Base-by-base conservation (phyloP, 2,797 vertebrate species). In the Rhincodon typus region DNA sequence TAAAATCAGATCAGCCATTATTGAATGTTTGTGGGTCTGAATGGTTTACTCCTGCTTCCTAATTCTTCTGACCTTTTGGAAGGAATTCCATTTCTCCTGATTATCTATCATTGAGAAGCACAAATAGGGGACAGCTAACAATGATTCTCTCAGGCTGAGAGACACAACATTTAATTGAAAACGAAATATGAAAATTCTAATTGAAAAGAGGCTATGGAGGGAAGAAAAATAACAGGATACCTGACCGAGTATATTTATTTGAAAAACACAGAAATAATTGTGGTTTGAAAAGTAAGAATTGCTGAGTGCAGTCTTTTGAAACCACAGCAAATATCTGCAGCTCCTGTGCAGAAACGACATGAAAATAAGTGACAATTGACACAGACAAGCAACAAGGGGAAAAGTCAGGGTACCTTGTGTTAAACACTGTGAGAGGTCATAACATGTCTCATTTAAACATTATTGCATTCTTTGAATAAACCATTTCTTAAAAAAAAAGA, bases 251-350 rank as follows among this genome's bases (percentile, higher is more conserved):
- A 38, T 84, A 42, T 84, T 90, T 66, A 62, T 30, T 34, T 62
- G n/a, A 66, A 42, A 23, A 13, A 69, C 21, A 42, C 62, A 42
- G 69, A 93, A 67, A 42, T n/a, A 42, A 69, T 42, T 93, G 90
- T 10, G 34, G 42, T 69, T 69, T 93, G 62, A 67, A 42, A 42
- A 23, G 57, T 62, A n/a, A 93, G 42, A 66, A 21, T 69, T 93
- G 90, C 62, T 93, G 62, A 93, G 90, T 93, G 10, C 66, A 69
- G 38, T 13, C n/a, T 93, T 69, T 93, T 69, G n/a, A 93, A 93
- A 93, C 90, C 90, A 23, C 90, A 88, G 86, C 46, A 50, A 53
- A 62, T 62, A 34, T 13, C 50, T 27, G 15, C 50, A 67, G 62
- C 62, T 38, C 25, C 69, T 42, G 38, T 66, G 13, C 66, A 23